phyloP scores from a whole-genome alignment of 2,797 vertebrate species.

The Synanceia verrucosa region DNA sequence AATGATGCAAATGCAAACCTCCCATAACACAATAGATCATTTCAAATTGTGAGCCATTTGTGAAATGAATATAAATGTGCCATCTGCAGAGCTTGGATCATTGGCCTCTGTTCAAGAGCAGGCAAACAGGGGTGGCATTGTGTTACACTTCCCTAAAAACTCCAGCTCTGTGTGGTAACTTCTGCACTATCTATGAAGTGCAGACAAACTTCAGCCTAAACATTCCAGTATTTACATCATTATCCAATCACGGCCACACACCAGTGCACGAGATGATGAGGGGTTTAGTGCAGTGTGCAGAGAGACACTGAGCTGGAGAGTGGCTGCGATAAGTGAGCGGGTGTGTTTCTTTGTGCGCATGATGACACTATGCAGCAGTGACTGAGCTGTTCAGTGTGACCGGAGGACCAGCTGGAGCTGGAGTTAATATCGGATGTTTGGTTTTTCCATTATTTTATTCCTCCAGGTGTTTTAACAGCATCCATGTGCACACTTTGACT shows the following conservation, averaged over 20 bases:
- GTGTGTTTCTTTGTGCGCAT: constrained; percentile 38
- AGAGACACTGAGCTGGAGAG: constrained; percentile 59
- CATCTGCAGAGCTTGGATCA: constrained; percentile 47
- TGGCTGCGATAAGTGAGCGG: constrained; percentile 48
- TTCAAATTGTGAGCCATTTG: constrained; percentile 33
- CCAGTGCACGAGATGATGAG: constrained; percentile 66
- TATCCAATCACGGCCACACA: constrained; percentile 65
- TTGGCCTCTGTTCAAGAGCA: constrained; percentile 37
- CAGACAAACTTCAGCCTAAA: constrained; percentile 38
- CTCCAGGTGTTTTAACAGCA: constrained; percentile 35
- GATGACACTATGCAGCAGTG: constrained; percentile 42
- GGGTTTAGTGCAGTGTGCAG: constrained; percentile 38
- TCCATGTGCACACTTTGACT: constrained; percentile 15
- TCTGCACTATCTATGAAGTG: constrained; percentile 7
- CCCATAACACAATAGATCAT: constrained; percentile 6
- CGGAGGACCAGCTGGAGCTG: constrained; percentile 46
- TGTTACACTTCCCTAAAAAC: constrained; percentile 38
- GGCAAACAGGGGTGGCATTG: constrained; percentile 35
- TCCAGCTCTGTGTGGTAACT: constrained; percentile 18
- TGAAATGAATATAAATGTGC: constrained; percentile 52
- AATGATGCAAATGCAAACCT: constrained; percentile 34
- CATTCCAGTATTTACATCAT: constrained; percentile 64
- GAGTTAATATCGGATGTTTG: constrained; percentile 39
- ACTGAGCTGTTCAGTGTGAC: constrained; percentile 47
- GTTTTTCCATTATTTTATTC: constrained; percentile 16